These are phyloP conservation scores for Hiodon alosoides DNA, from an alignment of 2,113 vertebrate species.

Conservation along the genomic window DNA sequence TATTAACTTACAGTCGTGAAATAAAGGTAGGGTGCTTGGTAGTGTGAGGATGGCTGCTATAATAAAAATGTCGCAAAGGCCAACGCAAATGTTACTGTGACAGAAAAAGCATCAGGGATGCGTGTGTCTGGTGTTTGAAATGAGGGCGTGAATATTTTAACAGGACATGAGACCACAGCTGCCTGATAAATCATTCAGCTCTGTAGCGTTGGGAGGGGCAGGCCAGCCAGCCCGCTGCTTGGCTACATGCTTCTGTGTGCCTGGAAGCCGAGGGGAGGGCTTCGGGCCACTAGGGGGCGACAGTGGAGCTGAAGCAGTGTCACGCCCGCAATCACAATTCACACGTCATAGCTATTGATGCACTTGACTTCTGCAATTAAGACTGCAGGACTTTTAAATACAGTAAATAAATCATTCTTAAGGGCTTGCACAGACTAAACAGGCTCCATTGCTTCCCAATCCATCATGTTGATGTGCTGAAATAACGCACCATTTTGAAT, in stretches of 20 bases:
- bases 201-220: not conserved
- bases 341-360: no score
- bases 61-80: constrained; percentile 17
- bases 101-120: constrained; percentile 8
- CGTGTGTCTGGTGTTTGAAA: constrained; percentile 4
- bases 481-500: no score
- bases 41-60: not conserved
- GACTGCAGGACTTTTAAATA: no score
- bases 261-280: not conserved
- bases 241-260: not conserved
- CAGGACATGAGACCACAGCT: constrained; percentile 22
- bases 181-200: constrained; percentile 25
- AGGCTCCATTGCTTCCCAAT: no score
- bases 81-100: constrained; percentile 5
- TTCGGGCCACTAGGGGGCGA: not conserved
- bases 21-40: constrained; percentile 4
- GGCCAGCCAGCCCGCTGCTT: not conserved
- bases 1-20: not conserved
- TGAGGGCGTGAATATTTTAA: constrained; percentile 8
- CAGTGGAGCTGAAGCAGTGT: not conserved
- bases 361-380: no score
- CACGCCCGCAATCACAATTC: constrained; percentile 13
- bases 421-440: no score
- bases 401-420: no score
- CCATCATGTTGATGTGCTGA: no score